Conservation (phyloP, 1,140 invertebrate species). For the Eriocheir sinensis region DNA sequence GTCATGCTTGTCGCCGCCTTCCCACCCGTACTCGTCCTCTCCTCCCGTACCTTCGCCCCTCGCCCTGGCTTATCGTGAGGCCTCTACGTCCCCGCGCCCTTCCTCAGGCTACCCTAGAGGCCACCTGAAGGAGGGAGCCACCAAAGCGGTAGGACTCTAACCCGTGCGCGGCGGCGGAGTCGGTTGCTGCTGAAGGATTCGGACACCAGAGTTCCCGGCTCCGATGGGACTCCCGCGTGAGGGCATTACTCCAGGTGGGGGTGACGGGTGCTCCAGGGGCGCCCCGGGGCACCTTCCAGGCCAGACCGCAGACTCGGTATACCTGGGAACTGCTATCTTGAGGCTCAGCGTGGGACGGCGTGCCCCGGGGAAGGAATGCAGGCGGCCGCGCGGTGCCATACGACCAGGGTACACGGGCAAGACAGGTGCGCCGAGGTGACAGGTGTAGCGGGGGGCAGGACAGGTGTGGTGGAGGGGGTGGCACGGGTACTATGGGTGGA, state of each 20-base stretch:
- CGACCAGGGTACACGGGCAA: neutral
- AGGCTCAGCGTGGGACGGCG: neutral
- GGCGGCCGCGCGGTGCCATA: neutral
- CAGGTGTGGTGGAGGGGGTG: neutral
- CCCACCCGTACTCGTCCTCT: slow-evolving; percentile 46
- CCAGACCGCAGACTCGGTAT: neutral
- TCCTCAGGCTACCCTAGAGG: neutral
- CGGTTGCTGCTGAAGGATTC: neutral
- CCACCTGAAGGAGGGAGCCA: neutral
- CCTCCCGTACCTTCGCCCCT: neutral
- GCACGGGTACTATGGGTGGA: neutral
- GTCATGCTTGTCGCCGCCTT: slow-evolving; percentile 59
- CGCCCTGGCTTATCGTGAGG: neutral
- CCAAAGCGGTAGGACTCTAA: neutral
- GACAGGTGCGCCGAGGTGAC: neutral
- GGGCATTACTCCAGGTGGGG: slow-evolving; percentile 64
- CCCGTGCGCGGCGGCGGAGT: neutral
- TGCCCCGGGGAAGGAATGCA: neutral
- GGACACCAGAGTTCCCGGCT: slow-evolving; percentile 40
- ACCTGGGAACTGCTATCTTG: neutral
- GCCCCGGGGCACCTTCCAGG: neutral
- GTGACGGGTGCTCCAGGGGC: slow-evolving; percentile 51
- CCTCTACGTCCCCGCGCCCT: neutral
- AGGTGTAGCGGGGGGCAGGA: neutral
- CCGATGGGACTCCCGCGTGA: slow-evolving; percentile 40